Evolutionary conservation across 2,888 invertebrate species (phyloP).

Genomic region (Dasysyrphus tricinctus): DNA sequence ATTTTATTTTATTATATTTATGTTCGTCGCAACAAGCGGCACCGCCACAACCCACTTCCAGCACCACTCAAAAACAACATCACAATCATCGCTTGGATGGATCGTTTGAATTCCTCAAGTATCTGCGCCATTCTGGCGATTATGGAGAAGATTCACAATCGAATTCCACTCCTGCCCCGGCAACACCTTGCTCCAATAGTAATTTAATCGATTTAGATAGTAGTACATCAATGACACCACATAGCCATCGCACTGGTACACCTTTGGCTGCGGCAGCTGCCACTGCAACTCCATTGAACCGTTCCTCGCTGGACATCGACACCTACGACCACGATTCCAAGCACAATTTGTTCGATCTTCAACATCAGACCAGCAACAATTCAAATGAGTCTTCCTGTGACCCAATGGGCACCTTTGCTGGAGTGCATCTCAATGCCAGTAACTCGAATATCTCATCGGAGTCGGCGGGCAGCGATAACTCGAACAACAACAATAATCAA

Average conservation of each 20-base stretch:
- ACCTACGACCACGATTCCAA: slow-evolving; percentile 83
- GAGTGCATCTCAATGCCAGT: too few species aligned
- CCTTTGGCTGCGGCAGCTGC: too few species aligned
- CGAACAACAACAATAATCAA: too few species aligned
- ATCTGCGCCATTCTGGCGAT: slow-evolving; percentile 82
- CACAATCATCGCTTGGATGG: slow-evolving; percentile 81
- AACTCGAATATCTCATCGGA: too few species aligned
- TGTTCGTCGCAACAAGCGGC: too few species aligned
- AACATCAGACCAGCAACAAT: slow-evolving; percentile 80
- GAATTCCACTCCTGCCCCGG: slow-evolving; percentile 60
- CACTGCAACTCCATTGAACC: slow-evolving; percentile 79
- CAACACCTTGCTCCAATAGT: slow-evolving; percentile 65
- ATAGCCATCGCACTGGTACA: too few species aligned
- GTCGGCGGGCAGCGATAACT: too few species aligned
- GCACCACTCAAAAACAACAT: slow-evolving; percentile 47
- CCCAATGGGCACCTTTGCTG: too few species aligned
- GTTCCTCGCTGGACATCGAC: slow-evolving; percentile 80
- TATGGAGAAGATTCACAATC: slow-evolving; percentile 77
- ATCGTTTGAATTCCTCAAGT: slow-evolving; percentile 83
- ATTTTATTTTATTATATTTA: too few species aligned
- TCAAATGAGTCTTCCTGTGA: slow-evolving; percentile 81
- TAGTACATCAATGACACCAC: too few species aligned
- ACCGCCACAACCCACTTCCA: too few species aligned
- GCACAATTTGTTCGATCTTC: slow-evolving; percentile 82
- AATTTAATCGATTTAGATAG: too few species aligned